Evolutionary conservation across 2,113 vertebrate genomes (phyloP).

Genomic region (Pollachius pollachius): DNA sequence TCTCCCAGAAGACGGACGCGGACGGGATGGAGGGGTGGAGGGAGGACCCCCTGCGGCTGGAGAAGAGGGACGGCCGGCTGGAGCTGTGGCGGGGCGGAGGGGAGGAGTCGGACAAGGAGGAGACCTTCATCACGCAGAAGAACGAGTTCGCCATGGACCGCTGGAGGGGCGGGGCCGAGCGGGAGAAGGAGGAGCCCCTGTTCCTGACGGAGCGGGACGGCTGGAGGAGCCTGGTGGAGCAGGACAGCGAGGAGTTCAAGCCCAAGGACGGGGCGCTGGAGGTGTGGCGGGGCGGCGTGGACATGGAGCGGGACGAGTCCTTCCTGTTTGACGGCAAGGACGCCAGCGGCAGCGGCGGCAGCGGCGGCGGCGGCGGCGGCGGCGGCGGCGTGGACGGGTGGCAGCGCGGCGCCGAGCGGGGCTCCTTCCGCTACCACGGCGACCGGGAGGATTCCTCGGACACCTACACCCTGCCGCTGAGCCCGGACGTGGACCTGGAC

Average conservation of each 20-base stretch:
- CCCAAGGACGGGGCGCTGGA: constrained; percentile 62
- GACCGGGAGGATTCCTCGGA: constrained; percentile 86
- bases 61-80: constrained; percentile 69
- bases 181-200: constrained; percentile 60
- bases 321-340: constrained; percentile 64
- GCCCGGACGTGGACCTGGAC: constrained; percentile 75
- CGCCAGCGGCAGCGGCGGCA: constrained; percentile 39
- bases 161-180: constrained; percentile 57
- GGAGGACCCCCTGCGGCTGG: constrained; percentile 80
- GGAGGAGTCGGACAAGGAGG: constrained; percentile 50
- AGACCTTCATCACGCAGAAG: constrained; percentile 69
- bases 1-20: constrained; percentile 47
- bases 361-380: constrained; percentile 36
- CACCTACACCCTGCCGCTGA: constrained; percentile 77
- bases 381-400: constrained; percentile 42
- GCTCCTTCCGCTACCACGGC: constrained; percentile 62
- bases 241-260: constrained; percentile 47
- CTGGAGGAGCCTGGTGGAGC: constrained; percentile 58
- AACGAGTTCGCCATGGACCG: constrained; percentile 60
- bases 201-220: constrained; percentile 66
- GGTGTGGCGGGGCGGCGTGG: constrained; percentile 65
- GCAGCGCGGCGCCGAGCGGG: constrained; percentile 52
- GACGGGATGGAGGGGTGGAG: constrained; percentile 55
- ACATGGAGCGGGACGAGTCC: constrained; percentile 60
- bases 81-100: constrained; percentile 59